A percentile compares a stretch with the other conserved stretches of the same genome.
Conservation (phyloP, 2,888 invertebrate genomes). For the Meiosimyza platycephala region DNA sequence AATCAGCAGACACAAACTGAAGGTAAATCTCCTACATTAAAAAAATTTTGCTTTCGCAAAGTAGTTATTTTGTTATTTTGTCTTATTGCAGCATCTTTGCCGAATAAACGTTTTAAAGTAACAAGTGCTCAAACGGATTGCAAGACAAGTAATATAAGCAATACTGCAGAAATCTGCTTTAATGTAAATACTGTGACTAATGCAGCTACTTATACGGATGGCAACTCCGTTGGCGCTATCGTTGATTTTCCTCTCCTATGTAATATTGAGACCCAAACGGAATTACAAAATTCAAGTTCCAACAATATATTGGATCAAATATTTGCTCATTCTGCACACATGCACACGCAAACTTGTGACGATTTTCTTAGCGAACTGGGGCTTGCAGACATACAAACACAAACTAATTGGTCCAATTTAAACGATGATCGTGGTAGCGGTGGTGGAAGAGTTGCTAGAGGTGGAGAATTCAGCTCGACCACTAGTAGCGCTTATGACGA, state of each 20-base stretch:
- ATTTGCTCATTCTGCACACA: conserved; percentile 46
- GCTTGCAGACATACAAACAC: conserved; percentile 74
- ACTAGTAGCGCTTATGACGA: conserved; percentile 67
- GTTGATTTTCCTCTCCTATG: conserved; percentile 62
- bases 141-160: background rate
- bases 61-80: background rate
- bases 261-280: conserved; percentile 74
- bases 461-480: conserved; percentile 37
- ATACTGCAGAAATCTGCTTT: background rate
- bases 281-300: conserved; percentile 59
- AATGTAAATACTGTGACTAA: background rate
- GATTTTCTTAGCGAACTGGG: conserved; percentile 71
- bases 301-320: conserved; percentile 40
- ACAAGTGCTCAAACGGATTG: conserved; percentile 42
- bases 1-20: conserved; percentile 46
- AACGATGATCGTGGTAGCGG: conserved; percentile 31
- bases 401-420: conserved; percentile 69
- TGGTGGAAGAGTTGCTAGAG: conserved; percentile 18
- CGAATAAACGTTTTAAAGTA: conserved; percentile 42
- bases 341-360: conserved; percentile 68
- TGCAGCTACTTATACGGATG: conserved; percentile 16
- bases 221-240: conserved; percentile 32
- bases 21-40: background rate
- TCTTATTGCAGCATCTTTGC: conserved; percentile 29
- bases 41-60: too few species aligned